Conservation (phyloP, 2,113 vertebrate genomes). For the Cervus canadensis region DNA sequence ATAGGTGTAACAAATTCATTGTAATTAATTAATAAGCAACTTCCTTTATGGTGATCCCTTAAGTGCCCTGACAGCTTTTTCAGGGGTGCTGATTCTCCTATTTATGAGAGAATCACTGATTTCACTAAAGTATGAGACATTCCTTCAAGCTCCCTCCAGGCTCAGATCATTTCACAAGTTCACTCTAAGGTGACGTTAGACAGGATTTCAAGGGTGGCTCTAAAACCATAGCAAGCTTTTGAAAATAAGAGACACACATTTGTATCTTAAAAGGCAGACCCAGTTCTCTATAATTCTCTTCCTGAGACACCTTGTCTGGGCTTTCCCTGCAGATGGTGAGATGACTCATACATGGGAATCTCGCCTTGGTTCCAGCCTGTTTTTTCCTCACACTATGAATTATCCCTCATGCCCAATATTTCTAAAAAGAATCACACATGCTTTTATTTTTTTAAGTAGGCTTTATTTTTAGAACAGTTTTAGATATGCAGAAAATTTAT, state of each 20-base stretch:
- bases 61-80: not conserved
- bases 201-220: conserved; percentile 76
- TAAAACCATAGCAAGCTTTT: conserved; percentile 80
- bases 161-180: conserved; percentile 74
- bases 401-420: conserved; percentile 54
- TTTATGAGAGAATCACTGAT: not conserved
- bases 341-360: conserved; percentile 72
- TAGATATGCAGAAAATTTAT: not conserved
- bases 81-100: not conserved
- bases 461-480: not conserved
- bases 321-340: conserved; percentile 64
- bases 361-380: conserved; percentile 61
- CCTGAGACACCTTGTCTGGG: conserved; percentile 51
- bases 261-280: conserved; percentile 86
- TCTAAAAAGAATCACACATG: not conserved
- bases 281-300: conserved; percentile 82
- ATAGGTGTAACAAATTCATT: not conserved
- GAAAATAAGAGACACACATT: conserved; percentile 85
- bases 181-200: conserved; percentile 58
- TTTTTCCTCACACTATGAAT: conserved; percentile 66
- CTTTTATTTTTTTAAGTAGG: not conserved
- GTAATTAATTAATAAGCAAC: not conserved
- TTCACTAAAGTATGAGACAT: not conserved
- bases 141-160: conserved; percentile 81
- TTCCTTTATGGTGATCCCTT: not conserved